Conservation (phyloP, 2,888 invertebrate species). For the Ditylenchus weischeri region DNA sequence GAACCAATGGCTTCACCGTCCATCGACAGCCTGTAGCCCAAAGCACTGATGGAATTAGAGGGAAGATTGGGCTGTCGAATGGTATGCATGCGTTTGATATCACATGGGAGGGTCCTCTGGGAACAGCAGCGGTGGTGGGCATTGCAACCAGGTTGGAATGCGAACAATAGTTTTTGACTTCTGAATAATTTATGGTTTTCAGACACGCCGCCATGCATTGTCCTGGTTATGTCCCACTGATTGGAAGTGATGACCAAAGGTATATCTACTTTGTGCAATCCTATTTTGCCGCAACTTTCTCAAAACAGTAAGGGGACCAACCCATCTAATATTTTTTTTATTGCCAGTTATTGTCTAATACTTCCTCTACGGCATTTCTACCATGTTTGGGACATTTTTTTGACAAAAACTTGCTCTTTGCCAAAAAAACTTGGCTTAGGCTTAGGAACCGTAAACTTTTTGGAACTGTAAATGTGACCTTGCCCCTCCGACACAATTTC, state of each 20-base stretch:
- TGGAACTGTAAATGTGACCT: no score
- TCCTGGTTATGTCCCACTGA: conserved; percentile 87
- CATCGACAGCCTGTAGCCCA: conserved; percentile 97
- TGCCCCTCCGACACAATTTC: no score
- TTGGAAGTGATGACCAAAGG: conserved; percentile 92
- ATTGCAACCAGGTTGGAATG: conserved; percentile 73
- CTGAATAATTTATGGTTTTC: not conserved
- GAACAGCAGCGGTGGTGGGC: conserved; percentile 94
- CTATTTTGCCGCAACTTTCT: no score
- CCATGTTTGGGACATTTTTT: no score
- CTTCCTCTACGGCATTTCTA: no score
- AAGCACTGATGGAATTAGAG: conserved; percentile 87
- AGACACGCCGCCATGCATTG: conserved; percentile 83
- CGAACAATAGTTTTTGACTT: not conserved
- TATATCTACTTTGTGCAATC: no score
- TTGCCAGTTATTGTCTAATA: no score
- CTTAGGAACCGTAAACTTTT: no score
- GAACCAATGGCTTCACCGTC: conserved; percentile 91
- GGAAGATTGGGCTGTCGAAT: conserved; percentile 59
- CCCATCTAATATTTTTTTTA: no score
- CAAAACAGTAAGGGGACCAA: no score
- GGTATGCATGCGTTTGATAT: conserved; percentile 54
- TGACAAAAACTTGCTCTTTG: no score
- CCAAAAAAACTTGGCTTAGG: no score
- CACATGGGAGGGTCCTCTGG: conserved; percentile 74